Conservation (phyloP, 2,113 vertebrate genomes). For the Emberiza fucata region DNA sequence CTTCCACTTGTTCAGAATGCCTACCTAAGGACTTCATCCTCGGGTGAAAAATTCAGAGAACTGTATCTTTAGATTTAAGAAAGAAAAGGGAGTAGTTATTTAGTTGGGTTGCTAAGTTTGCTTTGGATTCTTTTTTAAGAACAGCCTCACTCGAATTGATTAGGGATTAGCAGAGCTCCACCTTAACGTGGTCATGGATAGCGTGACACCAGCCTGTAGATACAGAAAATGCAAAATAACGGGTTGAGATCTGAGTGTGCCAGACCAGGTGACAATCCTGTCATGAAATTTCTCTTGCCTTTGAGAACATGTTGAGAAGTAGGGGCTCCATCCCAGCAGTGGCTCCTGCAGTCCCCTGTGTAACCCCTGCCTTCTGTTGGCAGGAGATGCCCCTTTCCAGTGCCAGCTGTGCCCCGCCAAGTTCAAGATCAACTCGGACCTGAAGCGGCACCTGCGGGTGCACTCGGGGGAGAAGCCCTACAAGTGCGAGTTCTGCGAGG, state of each 20-base stretch:
- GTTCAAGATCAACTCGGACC: conserved; percentile 99
- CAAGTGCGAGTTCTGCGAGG: conserved; percentile 93
- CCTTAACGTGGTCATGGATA: not conserved
- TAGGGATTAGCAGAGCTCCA: not conserved
- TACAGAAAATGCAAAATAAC: not conserved
- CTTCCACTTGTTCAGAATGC: not conserved
- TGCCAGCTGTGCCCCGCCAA: conserved; percentile 94
- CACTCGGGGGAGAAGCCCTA: conserved; percentile 98
- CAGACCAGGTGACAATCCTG: not conserved
- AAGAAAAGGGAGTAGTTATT: not conserved
- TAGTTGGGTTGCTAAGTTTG: not conserved
- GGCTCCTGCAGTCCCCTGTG: not conserved
- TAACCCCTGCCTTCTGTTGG: not conserved
- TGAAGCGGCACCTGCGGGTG: conserved; percentile 93
- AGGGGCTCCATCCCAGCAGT: rapidly evolving
- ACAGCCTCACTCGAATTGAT: not conserved
- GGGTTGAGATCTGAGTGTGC: not conserved
- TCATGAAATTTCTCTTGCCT: not conserved
- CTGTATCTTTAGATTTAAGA: not conserved
- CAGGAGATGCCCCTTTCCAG: conserved; percentile 92
- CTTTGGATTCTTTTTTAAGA: not conserved
- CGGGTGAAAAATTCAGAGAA: not conserved
- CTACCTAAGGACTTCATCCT: not conserved
- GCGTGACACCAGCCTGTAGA: not conserved
- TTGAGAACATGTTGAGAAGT: not conserved